Conservation (phyloP, 2,113 vertebrate genomes). For the Thunnus maccoyii region DNA sequence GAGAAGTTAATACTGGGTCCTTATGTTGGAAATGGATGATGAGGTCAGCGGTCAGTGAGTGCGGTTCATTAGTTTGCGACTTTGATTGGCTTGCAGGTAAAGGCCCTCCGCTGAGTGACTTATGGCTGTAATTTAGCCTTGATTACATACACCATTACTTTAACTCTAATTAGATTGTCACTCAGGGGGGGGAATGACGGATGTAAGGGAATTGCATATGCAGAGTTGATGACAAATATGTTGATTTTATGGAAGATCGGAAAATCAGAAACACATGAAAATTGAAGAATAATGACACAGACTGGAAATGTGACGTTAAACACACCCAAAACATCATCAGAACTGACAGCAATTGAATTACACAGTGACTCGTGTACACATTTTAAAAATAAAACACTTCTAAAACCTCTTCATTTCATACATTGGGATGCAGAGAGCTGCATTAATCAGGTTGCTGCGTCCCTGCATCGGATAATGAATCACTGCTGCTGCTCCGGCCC, state of each 20-base stretch:
- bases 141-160: slow-evolving; percentile 76
- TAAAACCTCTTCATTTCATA: slow-evolving; percentile 9
- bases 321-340: neutral
- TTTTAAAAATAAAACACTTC: slow-evolving; percentile 15
- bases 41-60: slow-evolving; percentile 43
- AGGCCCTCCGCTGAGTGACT: slow-evolving; percentile 63
- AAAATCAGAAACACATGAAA: neutral
- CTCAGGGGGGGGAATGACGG: slow-evolving; percentile 35
- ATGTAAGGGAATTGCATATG: slow-evolving; percentile 29
- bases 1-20: slow-evolving; percentile 17
- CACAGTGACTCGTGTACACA: neutral
- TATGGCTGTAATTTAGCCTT: slow-evolving; percentile 76
- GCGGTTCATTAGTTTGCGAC: slow-evolving; percentile 49
- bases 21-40: slow-evolving; percentile 51
- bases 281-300: neutral
- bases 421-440: slow-evolving; percentile 32
- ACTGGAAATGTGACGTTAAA: neutral
- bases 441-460: slow-evolving; percentile 59
- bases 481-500: slow-evolving; percentile 71
- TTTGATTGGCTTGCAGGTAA: slow-evolving; percentile 58
- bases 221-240: slow-evolving; percentile 23
- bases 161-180: slow-evolving; percentile 75
- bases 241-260: neutral
- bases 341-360: neutral
- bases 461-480: slow-evolving; percentile 75